Percentiles rank a stretch among this genome's conserved stretches.
phyloP scores from a whole-genome alignment of 2,113 vertebrate species.

The Promerops cafer region DNA sequence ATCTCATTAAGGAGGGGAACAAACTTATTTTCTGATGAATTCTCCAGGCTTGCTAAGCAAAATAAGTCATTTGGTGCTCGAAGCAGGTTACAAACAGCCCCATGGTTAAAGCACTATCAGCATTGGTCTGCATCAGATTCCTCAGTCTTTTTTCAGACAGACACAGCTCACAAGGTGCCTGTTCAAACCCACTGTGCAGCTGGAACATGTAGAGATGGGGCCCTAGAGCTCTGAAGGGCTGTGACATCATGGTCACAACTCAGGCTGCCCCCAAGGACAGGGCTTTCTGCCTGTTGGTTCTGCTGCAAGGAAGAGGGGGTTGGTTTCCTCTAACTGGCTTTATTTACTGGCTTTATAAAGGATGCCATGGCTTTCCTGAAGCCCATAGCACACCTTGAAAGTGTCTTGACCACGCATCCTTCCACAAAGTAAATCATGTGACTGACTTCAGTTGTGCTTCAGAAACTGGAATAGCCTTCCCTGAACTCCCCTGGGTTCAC shows the following conservation, averaged over 20 bases:
- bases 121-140: not conserved
- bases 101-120: not conserved
- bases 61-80: not conserved
- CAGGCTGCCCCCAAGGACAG: not conserved
- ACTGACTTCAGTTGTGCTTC: not conserved
- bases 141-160: not conserved
- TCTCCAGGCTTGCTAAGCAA: not conserved
- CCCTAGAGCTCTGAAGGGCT: not conserved
- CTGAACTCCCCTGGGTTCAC: not conserved
- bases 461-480: not conserved
- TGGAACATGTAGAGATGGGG: not conserved
- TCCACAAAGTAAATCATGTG: accelerated
- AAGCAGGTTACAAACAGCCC: not conserved
- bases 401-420: not conserved
- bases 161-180: not conserved
- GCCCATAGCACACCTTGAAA: not conserved
- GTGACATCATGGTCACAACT: not conserved
- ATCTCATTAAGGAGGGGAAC: not conserved
- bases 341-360: not conserved
- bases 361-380: not conserved
- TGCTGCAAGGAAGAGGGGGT: not conserved
- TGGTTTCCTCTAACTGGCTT: not conserved
- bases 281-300: not conserved
- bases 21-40: not conserved
- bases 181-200: not conserved